Percentiles rank a stretch among this genome's conserved stretches.
phyloP scores from a whole-genome alignment of 2,113 vertebrate species.

The Sporophila hypoxantha region DNA sequence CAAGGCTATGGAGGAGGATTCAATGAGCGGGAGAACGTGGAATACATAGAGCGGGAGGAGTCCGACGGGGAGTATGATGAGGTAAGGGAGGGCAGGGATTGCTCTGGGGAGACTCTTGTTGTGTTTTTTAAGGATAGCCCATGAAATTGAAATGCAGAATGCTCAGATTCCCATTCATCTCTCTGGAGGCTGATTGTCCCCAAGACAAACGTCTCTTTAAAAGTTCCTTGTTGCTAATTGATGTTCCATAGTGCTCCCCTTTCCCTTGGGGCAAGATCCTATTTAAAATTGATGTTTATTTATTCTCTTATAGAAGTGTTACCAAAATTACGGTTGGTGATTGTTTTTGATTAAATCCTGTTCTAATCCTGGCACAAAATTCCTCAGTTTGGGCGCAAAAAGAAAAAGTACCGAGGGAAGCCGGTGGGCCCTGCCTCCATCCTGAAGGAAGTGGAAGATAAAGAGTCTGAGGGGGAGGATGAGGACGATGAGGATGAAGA shows the following conservation, averaged over 20 bases:
- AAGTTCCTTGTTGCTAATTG: not conserved
- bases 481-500: conserved; percentile 94
- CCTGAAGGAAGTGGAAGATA: conserved; percentile 86
- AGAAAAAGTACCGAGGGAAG: conserved; percentile 95
- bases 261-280: not conserved
- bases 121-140: not conserved
- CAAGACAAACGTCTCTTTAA: not conserved
- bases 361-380: not conserved
- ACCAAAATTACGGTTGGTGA: not conserved
- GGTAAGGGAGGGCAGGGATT: conserved; percentile 48
- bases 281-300: not conserved
- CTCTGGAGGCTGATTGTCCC: not conserved
- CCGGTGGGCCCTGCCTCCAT: conserved; percentile 73
- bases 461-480: conserved; percentile 86
- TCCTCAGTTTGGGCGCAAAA: conserved; percentile 93
- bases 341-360: not conserved
- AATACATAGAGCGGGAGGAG: conserved; percentile 96
- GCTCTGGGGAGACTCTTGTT: fast-evolving
- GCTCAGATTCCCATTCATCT: not conserved
- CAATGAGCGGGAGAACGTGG: conserved; percentile 95
- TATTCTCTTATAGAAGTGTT: not conserved
- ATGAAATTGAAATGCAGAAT: fast-evolving
- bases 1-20: conserved; percentile 98
- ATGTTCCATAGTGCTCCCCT: not conserved
- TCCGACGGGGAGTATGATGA: conserved; percentile 99